Conservation (phyloP, 1,140 invertebrate genomes). For the Drosophila chauvacae region DNA sequence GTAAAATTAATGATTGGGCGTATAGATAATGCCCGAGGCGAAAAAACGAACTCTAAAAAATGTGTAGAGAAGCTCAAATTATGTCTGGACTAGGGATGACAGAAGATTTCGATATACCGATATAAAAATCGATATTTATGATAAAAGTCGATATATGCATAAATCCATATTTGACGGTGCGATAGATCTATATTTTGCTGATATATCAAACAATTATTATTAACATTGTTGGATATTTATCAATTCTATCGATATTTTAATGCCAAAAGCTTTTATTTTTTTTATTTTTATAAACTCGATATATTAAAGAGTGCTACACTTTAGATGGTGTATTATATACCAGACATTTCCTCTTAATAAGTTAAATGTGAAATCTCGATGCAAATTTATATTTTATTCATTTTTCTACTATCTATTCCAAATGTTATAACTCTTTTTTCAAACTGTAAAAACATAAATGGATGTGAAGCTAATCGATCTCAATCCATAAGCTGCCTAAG, state of each 20-base stretch:
- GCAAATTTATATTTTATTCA: too few species aligned
- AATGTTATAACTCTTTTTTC: neutral
- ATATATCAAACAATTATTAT: neutral
- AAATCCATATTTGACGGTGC: too few species aligned
- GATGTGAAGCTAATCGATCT: constrained; percentile 29
- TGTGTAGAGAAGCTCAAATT: neutral
- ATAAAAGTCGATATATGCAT: too few species aligned
- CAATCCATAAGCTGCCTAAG: constrained; percentile 31
- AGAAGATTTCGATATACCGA: neutral
- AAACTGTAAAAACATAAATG: constrained; percentile 1
- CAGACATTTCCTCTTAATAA: too few species aligned
- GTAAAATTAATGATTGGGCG: constrained; percentile 56
- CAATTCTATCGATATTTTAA: neutral
- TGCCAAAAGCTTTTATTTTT: neutral
- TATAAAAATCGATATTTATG: neutral
- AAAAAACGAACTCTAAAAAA: constrained; percentile 1
- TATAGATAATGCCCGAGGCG: constrained; percentile 29
- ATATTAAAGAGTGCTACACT: too few species aligned
- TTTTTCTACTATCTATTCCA: neutral
- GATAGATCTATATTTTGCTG: too few species aligned
- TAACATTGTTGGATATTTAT: neutral
- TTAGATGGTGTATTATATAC: too few species aligned
- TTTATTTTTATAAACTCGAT: neutral
- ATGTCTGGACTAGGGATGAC: neutral
- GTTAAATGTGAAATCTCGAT: neutral